Base-by-base conservation (phyloP, 2,797 vertebrate species). In the Cyclura pinguis region DNA sequence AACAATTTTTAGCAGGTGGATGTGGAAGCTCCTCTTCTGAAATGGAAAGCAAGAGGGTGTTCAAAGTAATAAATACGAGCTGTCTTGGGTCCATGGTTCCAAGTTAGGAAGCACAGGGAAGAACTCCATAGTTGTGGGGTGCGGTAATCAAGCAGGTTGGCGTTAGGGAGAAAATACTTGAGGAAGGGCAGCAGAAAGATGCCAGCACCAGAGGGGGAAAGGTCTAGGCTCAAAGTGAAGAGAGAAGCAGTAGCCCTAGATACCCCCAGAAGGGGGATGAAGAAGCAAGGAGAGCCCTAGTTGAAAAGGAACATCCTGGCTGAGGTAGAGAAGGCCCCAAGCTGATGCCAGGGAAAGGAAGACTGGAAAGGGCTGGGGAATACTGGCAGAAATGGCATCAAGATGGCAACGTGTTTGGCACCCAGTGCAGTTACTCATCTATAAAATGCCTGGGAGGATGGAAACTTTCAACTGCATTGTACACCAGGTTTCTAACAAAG, bases 241-340 rank as follows among this genome's bases (percentile, higher is more conserved):
- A 42, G 3, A 27, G 18, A 55, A n/a, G 22, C 55, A 84, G n/a
- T 16, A 62, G 64, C 64, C 67, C 77, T 20, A 1, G 14, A 38
- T 35, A 74, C 20, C 59, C 47, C 7, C 1, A 12, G 24, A 42
- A 67, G 57, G 42, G 57, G 20, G 20, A 13, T 24, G 27, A 18
- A 16, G 18, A 47, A 67, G 9, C 8, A 20, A 55, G 59, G 3
- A 38, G 47, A 20, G 73, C 10, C 9, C 7, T 38, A 4, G 57
- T 64, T 84, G 88, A 52, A 32, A 29, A 59, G 38, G 22, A 76
- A 24, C 42, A 35, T 27, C 12, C n/a, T 4, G 67, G 38, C 20
- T 91, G 90, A 91, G 90, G 90, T 91, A 91, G 90, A 87, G 42
- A 29, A 73, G 29, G 57, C 47, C 59, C 35, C 10, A 18, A 67